phyloP scores from a whole-genome alignment of 2,888 invertebrate genomes.

The Vanessa cardui region DNA sequence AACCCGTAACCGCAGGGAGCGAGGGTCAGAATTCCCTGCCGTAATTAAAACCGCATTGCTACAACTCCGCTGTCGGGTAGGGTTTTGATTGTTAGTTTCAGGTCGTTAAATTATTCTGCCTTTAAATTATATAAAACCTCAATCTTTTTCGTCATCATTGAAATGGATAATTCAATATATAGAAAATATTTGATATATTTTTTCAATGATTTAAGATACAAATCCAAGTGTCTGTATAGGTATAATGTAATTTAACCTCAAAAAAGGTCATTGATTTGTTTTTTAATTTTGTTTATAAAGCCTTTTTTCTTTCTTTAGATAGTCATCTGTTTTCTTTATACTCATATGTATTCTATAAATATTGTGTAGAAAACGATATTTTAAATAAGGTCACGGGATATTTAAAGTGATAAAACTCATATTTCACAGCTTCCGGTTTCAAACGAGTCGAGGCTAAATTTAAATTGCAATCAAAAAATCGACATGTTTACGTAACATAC shows the following conservation, averaged over 20 bases:
- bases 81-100: not conserved
- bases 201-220: too few species aligned
- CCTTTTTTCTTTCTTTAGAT: too few species aligned
- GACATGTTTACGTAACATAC: too few species aligned
- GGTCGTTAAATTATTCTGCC: too few species aligned
- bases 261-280: too few species aligned
- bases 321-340: not conserved
- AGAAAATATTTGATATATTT: too few species aligned
- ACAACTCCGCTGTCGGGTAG: not conserved
- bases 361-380: not conserved
- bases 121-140: too few species aligned
- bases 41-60: not conserved
- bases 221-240: too few species aligned
- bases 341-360: not conserved
- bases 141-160: too few species aligned
- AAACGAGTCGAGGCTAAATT: constrained; percentile 13
- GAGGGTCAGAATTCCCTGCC: not conserved
- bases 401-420: constrained; percentile 21
- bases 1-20: not conserved
- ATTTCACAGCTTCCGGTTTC: constrained; percentile 12
- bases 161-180: too few species aligned
- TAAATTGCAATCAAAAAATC: not conserved
- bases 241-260: too few species aligned
- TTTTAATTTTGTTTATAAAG: too few species aligned
- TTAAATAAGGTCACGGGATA: constrained; percentile 19